Conservation (phyloP, 2,888 invertebrate species). For the Cryptocephalus primarius region DNA sequence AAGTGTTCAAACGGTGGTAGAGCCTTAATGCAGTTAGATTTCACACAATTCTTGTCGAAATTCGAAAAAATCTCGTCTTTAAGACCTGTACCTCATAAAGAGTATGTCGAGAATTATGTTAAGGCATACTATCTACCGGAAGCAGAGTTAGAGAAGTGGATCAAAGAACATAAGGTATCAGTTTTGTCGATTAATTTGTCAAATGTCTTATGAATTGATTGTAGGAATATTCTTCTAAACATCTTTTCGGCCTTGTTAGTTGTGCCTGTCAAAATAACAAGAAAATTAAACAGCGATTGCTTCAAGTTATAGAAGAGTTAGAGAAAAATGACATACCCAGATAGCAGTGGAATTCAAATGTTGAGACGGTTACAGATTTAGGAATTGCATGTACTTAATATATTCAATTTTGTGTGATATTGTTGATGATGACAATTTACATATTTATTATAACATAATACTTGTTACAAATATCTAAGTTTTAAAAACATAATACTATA, state of each 20-base stretch:
- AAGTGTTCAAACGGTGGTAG: constrained; percentile 95
- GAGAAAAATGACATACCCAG: constrained; percentile 23
- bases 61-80: constrained; percentile 76
- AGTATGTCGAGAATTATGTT: constrained; percentile 88
- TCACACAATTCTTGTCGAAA: constrained; percentile 86
- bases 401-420: constrained; percentile 13
- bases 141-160: constrained; percentile 78
- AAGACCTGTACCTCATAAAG: constrained; percentile 76
- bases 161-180: constrained; percentile 61
- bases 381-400: background rate
- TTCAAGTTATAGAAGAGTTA: constrained; percentile 55
- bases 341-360: constrained; percentile 9
- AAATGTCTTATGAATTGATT: constrained; percentile 5
- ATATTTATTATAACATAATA: no score
- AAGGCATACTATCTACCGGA: constrained; percentile 94
- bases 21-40: constrained; percentile 96
- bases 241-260: constrained; percentile 70
- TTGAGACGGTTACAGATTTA: constrained; percentile 1
- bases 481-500: no score
- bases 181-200: background rate
- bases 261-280: constrained; percentile 84
- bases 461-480: no score
- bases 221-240: constrained; percentile 81
- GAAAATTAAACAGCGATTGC: constrained; percentile 69
- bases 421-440: constrained; percentile 5